phyloP scores from a whole-genome alignment of 2,113 vertebrate genomes.

The Plotosus lineatus region DNA sequence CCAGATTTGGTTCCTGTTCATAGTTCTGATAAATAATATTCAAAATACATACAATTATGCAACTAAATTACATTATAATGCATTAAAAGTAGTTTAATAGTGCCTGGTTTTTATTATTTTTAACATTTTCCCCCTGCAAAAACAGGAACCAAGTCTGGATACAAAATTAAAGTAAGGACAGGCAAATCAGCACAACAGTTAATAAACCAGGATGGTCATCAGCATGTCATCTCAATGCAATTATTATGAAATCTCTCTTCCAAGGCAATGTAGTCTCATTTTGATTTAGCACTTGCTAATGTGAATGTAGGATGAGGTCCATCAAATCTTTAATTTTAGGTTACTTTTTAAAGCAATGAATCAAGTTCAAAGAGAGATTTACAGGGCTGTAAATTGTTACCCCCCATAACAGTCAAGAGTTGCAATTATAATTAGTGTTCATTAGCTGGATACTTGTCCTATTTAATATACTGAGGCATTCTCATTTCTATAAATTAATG shows the following conservation, averaged over 20 bases:
- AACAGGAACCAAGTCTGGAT: not conserved
- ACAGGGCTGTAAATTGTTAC: not conserved
- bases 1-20: not conserved
- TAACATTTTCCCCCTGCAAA: not conserved
- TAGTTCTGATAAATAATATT: not conserved
- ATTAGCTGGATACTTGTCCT: not conserved
- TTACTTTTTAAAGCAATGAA: not conserved
- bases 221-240: not conserved
- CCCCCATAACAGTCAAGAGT: no score
- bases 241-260: not conserved
- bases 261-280: not conserved
- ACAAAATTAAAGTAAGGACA: not conserved
- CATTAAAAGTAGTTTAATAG: not conserved
- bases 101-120: not conserved
- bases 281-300: not conserved
- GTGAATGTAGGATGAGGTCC: not conserved
- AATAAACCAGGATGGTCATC: no score
- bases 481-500: slow-evolving; percentile 2
- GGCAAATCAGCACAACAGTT: no score
- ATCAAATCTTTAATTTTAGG: not conserved
- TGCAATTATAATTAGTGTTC: not conserved
- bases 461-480: not conserved
- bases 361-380: not conserved
- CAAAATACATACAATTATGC: not conserved
- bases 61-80: not conserved